These are phyloP conservation scores for Xenopus laevis DNA, from an alignment of 2,113 vertebrate species.

Conservation along the genomic window DNA sequence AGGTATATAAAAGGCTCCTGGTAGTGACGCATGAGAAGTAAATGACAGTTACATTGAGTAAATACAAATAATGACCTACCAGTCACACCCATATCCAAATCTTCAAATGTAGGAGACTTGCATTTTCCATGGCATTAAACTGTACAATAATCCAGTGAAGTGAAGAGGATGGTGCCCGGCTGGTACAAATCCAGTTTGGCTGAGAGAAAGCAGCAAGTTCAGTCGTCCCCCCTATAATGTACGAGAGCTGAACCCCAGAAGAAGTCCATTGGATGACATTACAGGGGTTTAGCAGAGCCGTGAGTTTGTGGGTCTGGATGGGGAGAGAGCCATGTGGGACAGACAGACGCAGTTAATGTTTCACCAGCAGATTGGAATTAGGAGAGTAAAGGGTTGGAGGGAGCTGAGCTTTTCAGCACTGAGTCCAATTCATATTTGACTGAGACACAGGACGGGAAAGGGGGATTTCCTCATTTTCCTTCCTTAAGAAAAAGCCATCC, in stretches of 20 bases:
- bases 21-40: no score
- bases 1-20: no score
- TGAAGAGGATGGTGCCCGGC: neutral
- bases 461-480: constrained; percentile 25
- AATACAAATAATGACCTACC: constrained; percentile 12
- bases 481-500: constrained; percentile 17
- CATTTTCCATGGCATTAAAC: constrained; percentile 38
- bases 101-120: constrained; percentile 30
- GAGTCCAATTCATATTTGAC: constrained; percentile 33
- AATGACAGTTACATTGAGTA: no score
- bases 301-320: neutral
- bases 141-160: constrained; percentile 5
- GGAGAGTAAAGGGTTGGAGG: constrained; percentile 25
- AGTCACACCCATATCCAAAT: constrained; percentile 43
- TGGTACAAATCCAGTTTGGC: neutral
- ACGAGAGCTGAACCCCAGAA: neutral
- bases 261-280: neutral
- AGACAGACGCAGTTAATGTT: constrained; percentile 35
- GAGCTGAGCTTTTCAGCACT: constrained; percentile 4
- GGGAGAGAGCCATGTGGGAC: constrained; percentile 19
- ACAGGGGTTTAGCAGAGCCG: neutral
- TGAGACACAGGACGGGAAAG: neutral
- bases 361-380: constrained; percentile 26
- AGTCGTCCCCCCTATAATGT: neutral
- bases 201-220: neutral